phyloP scores from a whole-genome alignment of 2,797 vertebrate genomes.

The Babyrousa celebensis region DNA sequence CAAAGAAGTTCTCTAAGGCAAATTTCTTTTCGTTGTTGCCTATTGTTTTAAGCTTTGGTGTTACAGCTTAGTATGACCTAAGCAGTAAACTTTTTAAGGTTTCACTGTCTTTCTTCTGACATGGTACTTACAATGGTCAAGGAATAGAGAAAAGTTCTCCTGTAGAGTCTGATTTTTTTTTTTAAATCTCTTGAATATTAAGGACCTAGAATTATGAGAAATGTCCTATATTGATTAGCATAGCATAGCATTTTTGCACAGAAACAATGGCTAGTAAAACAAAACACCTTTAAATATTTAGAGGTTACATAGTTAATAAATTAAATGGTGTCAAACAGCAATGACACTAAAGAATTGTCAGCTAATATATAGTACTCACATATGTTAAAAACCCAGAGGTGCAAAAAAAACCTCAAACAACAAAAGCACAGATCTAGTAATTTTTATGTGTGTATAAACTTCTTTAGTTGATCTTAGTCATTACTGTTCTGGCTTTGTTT shows the following conservation, averaged over 20 bases:
- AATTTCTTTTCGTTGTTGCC: background rate
- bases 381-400: background rate
- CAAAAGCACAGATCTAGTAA: background rate
- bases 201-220: background rate
- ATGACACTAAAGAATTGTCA: background rate
- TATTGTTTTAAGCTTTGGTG: background rate
- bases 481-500: background rate
- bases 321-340: slow-evolving; percentile 38
- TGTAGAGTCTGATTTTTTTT: background rate
- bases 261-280: slow-evolving; percentile 3
- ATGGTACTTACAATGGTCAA: background rate
- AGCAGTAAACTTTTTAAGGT: background rate
- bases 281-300: background rate
- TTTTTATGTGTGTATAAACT: background rate
- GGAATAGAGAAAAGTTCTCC: background rate
- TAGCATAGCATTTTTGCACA: background rate
- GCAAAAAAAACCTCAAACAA: background rate
- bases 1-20: background rate
- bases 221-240: background rate
- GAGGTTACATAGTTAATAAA: background rate
- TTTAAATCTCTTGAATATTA: accelerated
- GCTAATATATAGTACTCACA: background rate
- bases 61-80: background rate
- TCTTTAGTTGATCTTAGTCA: background rate
- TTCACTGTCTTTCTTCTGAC: background rate